phyloP scores from a whole-genome alignment of 2,113 vertebrate species.

The Pipra filicauda region DNA sequence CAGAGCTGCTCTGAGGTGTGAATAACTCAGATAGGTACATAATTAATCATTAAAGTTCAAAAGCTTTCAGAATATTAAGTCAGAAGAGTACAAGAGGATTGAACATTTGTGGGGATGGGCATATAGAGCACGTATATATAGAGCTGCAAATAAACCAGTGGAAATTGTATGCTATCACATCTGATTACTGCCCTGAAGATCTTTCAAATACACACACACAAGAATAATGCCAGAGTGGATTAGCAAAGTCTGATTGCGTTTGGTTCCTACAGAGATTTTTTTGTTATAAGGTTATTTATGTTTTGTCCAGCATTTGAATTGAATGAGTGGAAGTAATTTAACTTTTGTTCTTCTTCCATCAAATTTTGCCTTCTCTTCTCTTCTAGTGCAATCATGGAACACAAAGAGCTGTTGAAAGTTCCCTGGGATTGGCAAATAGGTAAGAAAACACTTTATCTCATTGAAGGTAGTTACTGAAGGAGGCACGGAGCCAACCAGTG shows the following conservation, averaged over 20 bases:
- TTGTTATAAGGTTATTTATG: neutral
- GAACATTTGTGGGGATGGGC: neutral
- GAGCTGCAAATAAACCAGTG: neutral
- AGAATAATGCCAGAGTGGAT: neutral
- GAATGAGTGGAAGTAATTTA: neutral
- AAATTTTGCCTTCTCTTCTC: constrained; percentile 49
- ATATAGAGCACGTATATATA: neutral
- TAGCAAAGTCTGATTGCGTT: constrained; percentile 9
- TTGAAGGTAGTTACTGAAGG: neutral
- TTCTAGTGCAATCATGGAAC: constrained; percentile 93
- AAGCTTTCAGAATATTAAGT: neutral
- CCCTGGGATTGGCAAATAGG: constrained; percentile 98
- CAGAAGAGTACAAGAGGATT: neutral
- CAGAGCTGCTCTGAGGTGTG: neutral
- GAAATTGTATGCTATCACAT: neutral
- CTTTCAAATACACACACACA: neutral
- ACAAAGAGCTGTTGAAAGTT: constrained; percentile 94
- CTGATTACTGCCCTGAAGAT: neutral
- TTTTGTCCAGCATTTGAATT: constrained; percentile 16
- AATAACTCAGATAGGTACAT: neutral
- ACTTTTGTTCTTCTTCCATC: constrained; percentile 20
- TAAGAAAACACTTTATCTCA: constrained; percentile 66
- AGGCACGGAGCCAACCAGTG: neutral
- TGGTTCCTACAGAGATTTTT: neutral
- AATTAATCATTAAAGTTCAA: neutral